Evolutionary conservation across 2,113 vertebrate genomes (phyloP).

Genomic region (Psephotus haematonotus): DNA sequence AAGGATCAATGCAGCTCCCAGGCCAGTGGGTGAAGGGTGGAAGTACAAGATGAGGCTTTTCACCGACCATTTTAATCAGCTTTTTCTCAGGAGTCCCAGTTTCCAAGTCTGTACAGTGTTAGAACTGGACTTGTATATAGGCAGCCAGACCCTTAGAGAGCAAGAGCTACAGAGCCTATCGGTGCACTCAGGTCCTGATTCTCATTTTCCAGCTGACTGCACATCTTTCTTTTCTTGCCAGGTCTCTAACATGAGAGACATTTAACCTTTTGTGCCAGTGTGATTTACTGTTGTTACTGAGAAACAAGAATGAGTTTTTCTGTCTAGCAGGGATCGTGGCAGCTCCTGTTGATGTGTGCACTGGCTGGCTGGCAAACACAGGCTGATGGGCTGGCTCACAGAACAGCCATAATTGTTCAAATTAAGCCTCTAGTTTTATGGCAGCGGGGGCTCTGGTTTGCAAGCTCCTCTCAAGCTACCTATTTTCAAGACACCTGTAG

Average conservation of each 20-base stretch:
- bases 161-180: neutral
- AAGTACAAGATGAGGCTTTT: neutral
- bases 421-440: neutral
- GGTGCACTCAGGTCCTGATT: neutral
- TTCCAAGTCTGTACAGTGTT: neutral
- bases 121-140: neutral
- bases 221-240: neutral
- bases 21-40: rapidly evolving
- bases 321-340: neutral
- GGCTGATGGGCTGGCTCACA: neutral
- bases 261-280: neutral
- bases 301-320: neutral
- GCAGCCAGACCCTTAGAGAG: neutral
- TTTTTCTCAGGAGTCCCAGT: neutral
- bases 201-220: neutral
- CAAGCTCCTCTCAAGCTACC: neutral
- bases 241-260: neutral
- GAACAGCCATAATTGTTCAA: neutral
- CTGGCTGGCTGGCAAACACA: neutral
- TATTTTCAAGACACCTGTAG: neutral
- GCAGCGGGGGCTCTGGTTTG: neutral
- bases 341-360: neutral
- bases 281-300: neutral
- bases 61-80: neutral
- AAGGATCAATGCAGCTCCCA: neutral